phyloP scores from a whole-genome alignment of 2,888 invertebrate genomes.

The Arenicola marina region DNA sequence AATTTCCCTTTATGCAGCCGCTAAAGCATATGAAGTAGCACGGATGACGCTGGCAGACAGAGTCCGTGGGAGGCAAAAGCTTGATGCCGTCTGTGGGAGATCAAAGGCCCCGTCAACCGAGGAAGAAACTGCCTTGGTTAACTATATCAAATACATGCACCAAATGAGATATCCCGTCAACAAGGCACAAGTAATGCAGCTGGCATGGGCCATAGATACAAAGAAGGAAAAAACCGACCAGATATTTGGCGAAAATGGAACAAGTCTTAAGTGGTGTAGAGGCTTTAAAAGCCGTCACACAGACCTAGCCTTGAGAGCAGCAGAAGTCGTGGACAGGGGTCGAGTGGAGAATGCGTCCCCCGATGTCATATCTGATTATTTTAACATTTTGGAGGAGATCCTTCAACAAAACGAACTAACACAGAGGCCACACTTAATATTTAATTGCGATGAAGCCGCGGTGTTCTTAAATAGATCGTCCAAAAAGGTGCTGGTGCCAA shows the following conservation, averaged over 20 bases:
- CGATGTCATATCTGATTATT: slow-evolving; percentile 6
- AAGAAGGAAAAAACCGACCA: not conserved
- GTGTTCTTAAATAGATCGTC: slow-evolving; percentile 9
- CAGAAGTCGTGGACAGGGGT: not conserved
- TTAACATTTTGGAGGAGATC: not conserved
- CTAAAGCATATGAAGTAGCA: not conserved
- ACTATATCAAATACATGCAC: not conserved
- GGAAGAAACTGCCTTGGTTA: not conserved
- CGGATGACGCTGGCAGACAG: slow-evolving; percentile 4
- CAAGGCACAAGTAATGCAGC: not conserved
- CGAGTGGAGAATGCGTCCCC: not conserved
- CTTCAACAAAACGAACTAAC: not conserved
- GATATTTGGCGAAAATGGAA: not conserved
- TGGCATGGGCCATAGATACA: not conserved
- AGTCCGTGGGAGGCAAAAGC: not conserved
- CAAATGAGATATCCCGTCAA: not conserved
- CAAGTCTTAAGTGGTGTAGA: not conserved
- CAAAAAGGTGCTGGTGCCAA: slow-evolving; percentile 3
- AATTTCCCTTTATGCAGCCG: not conserved
- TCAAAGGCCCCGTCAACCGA: not conserved
- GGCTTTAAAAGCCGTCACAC: not conserved
- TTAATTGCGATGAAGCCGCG: slow-evolving; percentile 12
- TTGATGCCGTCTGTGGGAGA: not conserved
- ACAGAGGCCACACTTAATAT: slow-evolving; percentile 4
- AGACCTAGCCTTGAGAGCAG: not conserved